phyloP scores from a whole-genome alignment of 2,797 vertebrate genomes.

The Toxotes lorentzi region DNA sequence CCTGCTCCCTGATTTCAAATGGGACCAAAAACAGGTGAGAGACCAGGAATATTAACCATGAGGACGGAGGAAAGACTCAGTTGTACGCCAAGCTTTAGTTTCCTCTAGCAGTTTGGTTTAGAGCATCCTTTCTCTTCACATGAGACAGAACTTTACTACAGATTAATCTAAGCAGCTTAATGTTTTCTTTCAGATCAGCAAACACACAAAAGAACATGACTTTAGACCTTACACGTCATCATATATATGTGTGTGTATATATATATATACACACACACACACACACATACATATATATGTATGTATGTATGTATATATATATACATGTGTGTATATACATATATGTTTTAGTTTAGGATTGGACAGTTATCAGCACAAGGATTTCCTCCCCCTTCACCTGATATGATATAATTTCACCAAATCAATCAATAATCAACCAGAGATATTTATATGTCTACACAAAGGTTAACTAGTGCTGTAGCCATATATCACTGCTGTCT shows the following conservation, averaged over 20 bases:
- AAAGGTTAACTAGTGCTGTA: not conserved
- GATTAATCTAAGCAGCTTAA: not conserved
- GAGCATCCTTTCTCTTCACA: not conserved
- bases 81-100: not conserved
- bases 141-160: not conserved
- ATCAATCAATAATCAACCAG: no score
- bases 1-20: slow-evolving; percentile 96
- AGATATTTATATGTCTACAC: no score
- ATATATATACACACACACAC: no score
- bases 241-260: no score
- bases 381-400: not conserved
- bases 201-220: not conserved
- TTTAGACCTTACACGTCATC: not conserved
- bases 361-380: not conserved
- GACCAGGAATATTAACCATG: not conserved
- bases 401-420: no score
- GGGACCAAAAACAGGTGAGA: slow-evolving; percentile 96
- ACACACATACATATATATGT: no score
- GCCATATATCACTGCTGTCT: not conserved
- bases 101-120: not conserved
- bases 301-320: no score
- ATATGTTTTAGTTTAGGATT: no score
- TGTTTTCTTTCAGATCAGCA: not conserved
- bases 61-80: not conserved
- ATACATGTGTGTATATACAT: no score